These are phyloP conservation scores for Diloba caeruleocephala DNA, from an alignment of 2,888 invertebrate genomes.

Conservation along the genomic window DNA sequence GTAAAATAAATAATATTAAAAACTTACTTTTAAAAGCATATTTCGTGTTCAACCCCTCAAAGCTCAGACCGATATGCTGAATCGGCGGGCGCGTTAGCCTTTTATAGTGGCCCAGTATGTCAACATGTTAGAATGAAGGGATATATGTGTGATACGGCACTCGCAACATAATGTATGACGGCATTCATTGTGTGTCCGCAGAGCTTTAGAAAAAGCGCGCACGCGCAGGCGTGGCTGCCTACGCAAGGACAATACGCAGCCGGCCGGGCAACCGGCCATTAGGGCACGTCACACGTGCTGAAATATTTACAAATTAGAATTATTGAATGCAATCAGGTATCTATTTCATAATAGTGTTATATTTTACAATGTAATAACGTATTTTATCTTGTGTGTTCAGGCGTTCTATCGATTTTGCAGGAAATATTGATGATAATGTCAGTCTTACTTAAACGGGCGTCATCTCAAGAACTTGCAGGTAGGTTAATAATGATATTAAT, in stretches of 20 bases:
- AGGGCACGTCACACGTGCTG: too few species aligned
- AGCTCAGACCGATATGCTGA: slow-evolving; percentile 70
- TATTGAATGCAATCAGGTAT: slow-evolving; percentile 2
- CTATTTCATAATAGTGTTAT: too few species aligned
- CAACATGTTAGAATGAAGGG: slow-evolving; percentile 63
- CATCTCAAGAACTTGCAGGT: too few species aligned
- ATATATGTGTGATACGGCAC: slow-evolving; percentile 68
- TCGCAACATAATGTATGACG: slow-evolving; percentile 62
- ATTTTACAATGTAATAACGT: too few species aligned
- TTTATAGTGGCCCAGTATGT: slow-evolving; percentile 73
- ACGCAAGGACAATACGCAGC: slow-evolving; percentile 55
- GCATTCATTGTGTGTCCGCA: slow-evolving; percentile 56
- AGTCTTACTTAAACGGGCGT: too few species aligned
- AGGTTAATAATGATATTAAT: too few species aligned
- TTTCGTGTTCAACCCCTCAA: slow-evolving; percentile 68
- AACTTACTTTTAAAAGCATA: slow-evolving; percentile 82
- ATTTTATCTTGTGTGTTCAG: too few species aligned
- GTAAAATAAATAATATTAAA: too few species aligned
- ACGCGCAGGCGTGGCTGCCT: slow-evolving; percentile 47
- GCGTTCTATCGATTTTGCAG: too few species aligned
- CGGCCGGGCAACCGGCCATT: slow-evolving; percentile 5
- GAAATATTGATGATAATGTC: too few species aligned
- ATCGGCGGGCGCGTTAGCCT: slow-evolving; percentile 62
- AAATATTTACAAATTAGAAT: slow-evolving; percentile 25
- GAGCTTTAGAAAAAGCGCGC: slow-evolving; percentile 51